These are phyloP conservation scores for Caenorhabditis latens DNA, from an alignment of 1,140 invertebrate genomes.

Conservation along the genomic window DNA sequence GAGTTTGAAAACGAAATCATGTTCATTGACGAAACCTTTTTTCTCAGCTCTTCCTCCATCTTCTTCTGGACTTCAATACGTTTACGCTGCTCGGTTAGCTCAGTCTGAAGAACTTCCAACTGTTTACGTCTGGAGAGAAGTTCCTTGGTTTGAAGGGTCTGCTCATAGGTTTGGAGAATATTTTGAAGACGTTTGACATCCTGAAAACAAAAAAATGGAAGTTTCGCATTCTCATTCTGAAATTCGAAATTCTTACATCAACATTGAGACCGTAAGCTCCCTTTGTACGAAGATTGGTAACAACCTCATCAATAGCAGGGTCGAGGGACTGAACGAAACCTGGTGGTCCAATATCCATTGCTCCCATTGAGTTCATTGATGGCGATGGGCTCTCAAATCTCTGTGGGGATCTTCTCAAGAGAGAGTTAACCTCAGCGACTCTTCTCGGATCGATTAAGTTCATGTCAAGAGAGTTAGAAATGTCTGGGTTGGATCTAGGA, in stretches of 20 bases:
- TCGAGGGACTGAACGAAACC: constrained; percentile 39
- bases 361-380: background rate
- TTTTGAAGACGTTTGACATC: constrained; percentile 56
- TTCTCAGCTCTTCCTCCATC: constrained; percentile 52
- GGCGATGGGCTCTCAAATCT: constrained; percentile 5
- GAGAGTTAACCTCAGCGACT: constrained; percentile 54
- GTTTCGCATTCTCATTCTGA: too few relatives aligned
- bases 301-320: constrained; percentile 49
- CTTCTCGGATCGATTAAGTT: constrained; percentile 51
- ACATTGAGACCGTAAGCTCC: constrained; percentile 44
- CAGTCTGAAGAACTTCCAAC: constrained; percentile 58
- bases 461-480: constrained; percentile 54
- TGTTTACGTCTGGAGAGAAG: constrained; percentile 48
- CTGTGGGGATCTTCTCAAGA: constrained; percentile 59
- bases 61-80: constrained; percentile 56
- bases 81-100: constrained; percentile 54
- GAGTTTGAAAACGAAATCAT: background rate
- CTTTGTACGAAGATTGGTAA: constrained; percentile 45
- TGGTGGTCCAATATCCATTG: constrained; percentile 36
- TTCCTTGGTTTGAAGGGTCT: constrained; percentile 61
- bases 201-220: background rate
- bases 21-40: constrained; percentile 1
- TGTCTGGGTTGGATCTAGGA: constrained; percentile 15
- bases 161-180: constrained; percentile 57
- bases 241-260: background rate